These are phyloP conservation scores for Shinisaurus crocodilurus DNA, from an alignment of 2,113 vertebrate genomes.

Conservation along the genomic window DNA sequence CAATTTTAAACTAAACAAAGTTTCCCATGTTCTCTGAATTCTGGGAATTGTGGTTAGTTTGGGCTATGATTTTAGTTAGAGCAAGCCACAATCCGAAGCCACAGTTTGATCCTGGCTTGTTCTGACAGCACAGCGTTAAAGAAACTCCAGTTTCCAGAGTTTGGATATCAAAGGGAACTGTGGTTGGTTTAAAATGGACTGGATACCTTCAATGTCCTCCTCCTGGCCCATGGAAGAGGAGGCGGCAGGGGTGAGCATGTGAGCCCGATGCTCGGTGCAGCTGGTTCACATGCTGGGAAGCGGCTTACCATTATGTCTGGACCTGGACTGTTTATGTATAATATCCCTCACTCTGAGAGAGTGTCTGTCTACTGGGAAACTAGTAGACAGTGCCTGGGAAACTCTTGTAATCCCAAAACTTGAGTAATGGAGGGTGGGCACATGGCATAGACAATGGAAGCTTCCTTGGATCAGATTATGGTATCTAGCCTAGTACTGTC, in stretches of 20 bases:
- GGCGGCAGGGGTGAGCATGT: no score
- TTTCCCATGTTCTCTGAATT: not conserved
- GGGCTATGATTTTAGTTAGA: not conserved
- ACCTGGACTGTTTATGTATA: not conserved
- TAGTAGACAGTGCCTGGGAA: not conserved
- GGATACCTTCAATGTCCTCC: not conserved
- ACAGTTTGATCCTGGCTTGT: not conserved
- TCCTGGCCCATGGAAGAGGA: not conserved
- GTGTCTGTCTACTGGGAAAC: not conserved
- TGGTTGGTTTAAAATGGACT: not conserved
- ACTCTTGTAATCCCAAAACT: not conserved
- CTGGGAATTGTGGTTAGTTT: not conserved
- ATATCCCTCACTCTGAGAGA: not conserved
- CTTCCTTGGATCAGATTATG: not conserved
- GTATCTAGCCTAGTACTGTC: not conserved
- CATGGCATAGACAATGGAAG: not conserved
- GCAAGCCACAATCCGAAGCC: not conserved
- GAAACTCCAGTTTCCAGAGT: not conserved
- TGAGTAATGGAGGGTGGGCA: not conserved
- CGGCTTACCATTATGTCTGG: not conserved
- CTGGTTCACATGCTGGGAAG: not conserved
- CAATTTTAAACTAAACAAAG: not conserved
- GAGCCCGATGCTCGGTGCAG: not conserved
- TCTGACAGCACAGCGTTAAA: not conserved
- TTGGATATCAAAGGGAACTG: not conserved